These are phyloP conservation scores for Mormyrus lacerda DNA, from an alignment of 2,113 vertebrate genomes.

Conservation along the genomic window DNA sequence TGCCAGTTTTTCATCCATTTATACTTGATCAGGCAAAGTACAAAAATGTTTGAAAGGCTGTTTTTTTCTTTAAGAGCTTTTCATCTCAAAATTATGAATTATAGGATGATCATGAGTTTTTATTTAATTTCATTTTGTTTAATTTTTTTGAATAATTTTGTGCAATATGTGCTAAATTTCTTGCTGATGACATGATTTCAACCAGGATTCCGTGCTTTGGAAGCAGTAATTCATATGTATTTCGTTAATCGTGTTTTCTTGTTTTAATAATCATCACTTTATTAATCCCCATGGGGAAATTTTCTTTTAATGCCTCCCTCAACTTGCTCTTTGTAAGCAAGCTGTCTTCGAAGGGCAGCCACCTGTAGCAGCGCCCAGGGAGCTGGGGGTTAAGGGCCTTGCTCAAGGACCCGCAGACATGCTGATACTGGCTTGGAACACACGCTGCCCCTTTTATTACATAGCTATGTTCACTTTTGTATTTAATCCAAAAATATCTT, in stretches of 20 bases:
- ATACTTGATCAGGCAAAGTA: neutral
- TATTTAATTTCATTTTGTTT: conserved; percentile 44
- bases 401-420: too few species aligned
- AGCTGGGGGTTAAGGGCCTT: too few species aligned
- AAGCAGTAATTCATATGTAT: neutral
- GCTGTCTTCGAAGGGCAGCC: too few species aligned
- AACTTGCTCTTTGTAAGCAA: too few species aligned
- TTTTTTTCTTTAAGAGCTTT: neutral
- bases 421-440: too few species aligned
- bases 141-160: conserved; percentile 43
- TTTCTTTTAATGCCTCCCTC: too few species aligned
- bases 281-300: too few species aligned
- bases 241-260: neutral
- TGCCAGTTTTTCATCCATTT: neutral
- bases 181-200: conserved; percentile 4
- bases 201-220: conserved; percentile 37
- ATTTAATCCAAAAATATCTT: neutral
- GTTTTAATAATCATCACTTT: too few species aligned
- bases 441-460: too few species aligned
- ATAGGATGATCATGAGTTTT: conserved; percentile 36
- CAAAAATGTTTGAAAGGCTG: neutral
- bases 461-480: neutral
- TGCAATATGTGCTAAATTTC: conserved; percentile 40
- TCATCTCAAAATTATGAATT: neutral
- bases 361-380: too few species aligned